A percentile compares a stretch with the other conserved stretches of the same genome.
Conservation (phyloP, 2,113 vertebrate species). For the Tupaia tana region DNA sequence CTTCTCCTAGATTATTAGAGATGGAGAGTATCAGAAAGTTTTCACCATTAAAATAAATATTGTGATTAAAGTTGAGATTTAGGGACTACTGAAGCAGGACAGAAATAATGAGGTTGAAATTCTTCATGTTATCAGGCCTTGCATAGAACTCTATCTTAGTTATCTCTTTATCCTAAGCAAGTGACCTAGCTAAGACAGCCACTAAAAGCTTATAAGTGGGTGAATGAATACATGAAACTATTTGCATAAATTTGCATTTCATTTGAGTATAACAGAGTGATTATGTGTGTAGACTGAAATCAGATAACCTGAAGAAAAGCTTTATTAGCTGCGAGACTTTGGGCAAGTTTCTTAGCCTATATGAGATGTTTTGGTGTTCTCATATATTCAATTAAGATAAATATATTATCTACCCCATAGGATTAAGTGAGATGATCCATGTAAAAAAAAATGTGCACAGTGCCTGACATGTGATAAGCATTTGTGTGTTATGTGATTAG, state of each 20-base stretch:
- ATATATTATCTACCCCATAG: not conserved
- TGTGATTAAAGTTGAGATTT: conserved; percentile 15
- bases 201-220: not conserved
- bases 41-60: not conserved
- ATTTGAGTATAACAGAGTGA: not conserved
- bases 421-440: not conserved
- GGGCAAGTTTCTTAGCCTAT: not conserved
- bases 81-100: not conserved
- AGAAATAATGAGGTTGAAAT: conserved; percentile 17
- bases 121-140: not conserved
- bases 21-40: conserved; percentile 5
- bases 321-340: not conserved
- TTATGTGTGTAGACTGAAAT: not conserved
- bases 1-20: conserved; percentile 9
- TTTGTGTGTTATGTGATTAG: not conserved
- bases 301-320: not conserved
- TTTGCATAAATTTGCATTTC: not conserved
- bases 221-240: not conserved
- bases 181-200: not conserved
- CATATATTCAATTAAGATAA: conserved; percentile 41
- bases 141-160: not conserved
- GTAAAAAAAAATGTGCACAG: not conserved
- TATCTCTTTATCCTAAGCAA: conserved; percentile 16
- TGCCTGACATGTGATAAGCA: not conserved
- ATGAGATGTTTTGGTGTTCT: not conserved